These are phyloP conservation scores for Drosophila multiciliata DNA, from an alignment of 2,888 invertebrate genomes.

Conservation along the genomic window DNA sequence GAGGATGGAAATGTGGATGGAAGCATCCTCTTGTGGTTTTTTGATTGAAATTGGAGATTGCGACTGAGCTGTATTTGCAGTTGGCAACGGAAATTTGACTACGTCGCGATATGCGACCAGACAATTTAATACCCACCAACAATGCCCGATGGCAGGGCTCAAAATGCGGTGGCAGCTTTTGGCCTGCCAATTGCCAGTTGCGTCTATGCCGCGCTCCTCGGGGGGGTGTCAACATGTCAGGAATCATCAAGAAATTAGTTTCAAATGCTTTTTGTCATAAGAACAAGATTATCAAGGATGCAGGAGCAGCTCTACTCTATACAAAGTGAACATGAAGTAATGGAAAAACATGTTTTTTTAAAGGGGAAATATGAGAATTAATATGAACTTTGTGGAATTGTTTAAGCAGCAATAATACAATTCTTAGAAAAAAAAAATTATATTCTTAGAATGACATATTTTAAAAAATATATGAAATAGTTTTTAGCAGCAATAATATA, in stretches of 20 bases:
- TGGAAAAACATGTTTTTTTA: neutral
- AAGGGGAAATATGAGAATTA: neutral
- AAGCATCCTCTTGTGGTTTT: constrained; percentile 64
- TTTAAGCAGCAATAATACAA: neutral
- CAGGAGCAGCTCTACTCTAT: constrained; percentile 3
- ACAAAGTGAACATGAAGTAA: constrained; percentile 2
- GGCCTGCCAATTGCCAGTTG: constrained; percentile 22
- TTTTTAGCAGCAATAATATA: too few relatives aligned
- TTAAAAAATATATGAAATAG: neutral
- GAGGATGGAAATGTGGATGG: neutral
- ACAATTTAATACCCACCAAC: constrained; percentile 68
- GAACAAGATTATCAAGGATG: constrained; percentile 20
- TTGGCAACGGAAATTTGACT: constrained; percentile 75
- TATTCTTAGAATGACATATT: neutral
- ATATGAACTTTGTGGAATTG: neutral
- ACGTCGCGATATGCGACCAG: constrained; percentile 73
- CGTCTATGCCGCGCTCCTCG: neutral
- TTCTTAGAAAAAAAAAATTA: neutral
- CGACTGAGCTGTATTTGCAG: constrained; percentile 66
- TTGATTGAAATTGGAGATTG: constrained; percentile 79
- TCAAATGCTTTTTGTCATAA: constrained; percentile 48
- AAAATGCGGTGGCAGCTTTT: constrained; percentile 55
- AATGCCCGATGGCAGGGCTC: constrained; percentile 53
- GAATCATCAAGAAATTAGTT: constrained; percentile 68
- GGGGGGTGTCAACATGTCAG: constrained; percentile 39